These are phyloP conservation scores for Eupithecia pulchellata DNA, from an alignment of 2,888 invertebrate genomes.

Conservation along the genomic window DNA sequence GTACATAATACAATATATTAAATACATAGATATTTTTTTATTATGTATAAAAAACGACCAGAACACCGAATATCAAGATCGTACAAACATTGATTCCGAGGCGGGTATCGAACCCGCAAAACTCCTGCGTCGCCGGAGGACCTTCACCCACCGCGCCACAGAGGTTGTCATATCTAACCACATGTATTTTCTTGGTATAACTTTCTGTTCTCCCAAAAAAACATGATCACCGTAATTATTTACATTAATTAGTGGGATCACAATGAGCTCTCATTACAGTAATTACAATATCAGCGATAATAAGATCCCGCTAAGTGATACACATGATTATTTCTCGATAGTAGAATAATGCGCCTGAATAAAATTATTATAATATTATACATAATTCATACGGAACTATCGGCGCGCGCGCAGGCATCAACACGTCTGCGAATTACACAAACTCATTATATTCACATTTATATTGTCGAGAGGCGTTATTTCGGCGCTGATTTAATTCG, in stretches of 20 bases:
- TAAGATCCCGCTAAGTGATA: conserved; percentile 24
- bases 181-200: neutral
- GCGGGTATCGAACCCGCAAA: too few species aligned
- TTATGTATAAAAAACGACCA: too few species aligned
- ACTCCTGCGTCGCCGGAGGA: too few species aligned
- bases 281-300: conserved; percentile 16
- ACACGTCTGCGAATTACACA: conserved; percentile 35
- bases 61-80: too few species aligned
- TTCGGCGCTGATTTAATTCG: conserved; percentile 5
- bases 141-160: too few species aligned
- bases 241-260: neutral
- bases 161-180: too few species aligned
- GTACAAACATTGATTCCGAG: too few species aligned
- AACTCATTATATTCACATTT: conserved; percentile 29
- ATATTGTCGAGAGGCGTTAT: conserved; percentile 37
- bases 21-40: too few species aligned
- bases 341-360: conserved; percentile 31
- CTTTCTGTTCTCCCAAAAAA: neutral
- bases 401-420: conserved; percentile 40
- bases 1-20: neutral
- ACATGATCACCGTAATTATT: neutral
- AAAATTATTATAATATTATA: conserved; percentile 24
- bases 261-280: conserved; percentile 15
- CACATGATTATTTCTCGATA: conserved; percentile 28
- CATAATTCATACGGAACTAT: conserved; percentile 30